A percentile compares a stretch with the other conserved stretches of the same genome.
phyloP scores from a whole-genome alignment of 2,888 invertebrate species.

The Allolobophora icterica region DNA sequence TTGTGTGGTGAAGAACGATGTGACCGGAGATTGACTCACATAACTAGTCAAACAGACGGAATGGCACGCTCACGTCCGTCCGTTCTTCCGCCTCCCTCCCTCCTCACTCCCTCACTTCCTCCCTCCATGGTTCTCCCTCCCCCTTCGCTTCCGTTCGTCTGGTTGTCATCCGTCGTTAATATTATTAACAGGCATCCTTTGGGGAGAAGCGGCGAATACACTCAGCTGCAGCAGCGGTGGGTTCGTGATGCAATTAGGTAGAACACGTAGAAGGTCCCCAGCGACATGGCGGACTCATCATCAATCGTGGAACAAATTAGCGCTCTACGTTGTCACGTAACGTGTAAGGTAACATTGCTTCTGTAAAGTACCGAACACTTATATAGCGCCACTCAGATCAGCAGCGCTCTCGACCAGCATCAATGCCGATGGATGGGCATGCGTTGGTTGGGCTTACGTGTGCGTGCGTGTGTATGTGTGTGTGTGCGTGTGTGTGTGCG shows the following conservation, averaged over 20 bases:
- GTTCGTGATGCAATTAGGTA: constrained; percentile 2
- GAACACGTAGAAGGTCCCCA: neutral
- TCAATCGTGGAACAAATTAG: neutral
- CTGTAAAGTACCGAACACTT: no score
- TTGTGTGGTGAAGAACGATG: neutral
- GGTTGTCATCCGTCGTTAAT: neutral
- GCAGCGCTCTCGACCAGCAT: no score
- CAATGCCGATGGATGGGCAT: no score
- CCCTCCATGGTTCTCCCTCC: no score
- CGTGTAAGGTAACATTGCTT: neutral
- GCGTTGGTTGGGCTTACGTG: neutral
- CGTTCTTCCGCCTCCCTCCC: no score
- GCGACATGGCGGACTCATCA: neutral
- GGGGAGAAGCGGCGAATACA: neutral
- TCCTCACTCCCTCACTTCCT: no score
- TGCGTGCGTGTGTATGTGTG: neutral
- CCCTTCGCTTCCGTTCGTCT: no score
- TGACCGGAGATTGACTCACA: constrained; percentile 10
- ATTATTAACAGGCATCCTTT: neutral
- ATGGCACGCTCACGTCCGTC: neutral
- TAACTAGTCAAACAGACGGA: constrained; percentile 8
- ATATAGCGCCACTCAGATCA: no score
- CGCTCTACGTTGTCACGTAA: neutral
- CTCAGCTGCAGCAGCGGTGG: neutral
- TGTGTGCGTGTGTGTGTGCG: constrained; percentile 11